Percentiles rank a stretch among this genome's conserved stretches.
Conservation (phyloP, 2,888 invertebrate genomes). For the Himalopsyche tibetana region DNA sequence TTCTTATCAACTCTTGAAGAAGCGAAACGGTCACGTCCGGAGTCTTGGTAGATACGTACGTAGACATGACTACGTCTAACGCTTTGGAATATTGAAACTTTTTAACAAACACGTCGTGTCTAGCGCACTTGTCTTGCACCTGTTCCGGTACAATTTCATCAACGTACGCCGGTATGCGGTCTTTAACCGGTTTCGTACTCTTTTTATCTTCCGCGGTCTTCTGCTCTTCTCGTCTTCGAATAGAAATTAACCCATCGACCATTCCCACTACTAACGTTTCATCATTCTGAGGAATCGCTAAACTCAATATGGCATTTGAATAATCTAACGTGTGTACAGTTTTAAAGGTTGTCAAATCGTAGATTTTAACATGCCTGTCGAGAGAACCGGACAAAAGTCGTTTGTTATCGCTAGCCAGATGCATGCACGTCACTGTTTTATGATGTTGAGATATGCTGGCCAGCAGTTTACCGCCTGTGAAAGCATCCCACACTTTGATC, state of each 20-base stretch:
- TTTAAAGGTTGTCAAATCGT: slow-evolving; percentile 91
- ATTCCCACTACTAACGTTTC: slow-evolving; percentile 93
- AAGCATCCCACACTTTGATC: slow-evolving; percentile 94
- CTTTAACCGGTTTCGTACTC: slow-evolving; percentile 72
- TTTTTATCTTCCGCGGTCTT: slow-evolving; percentile 69
- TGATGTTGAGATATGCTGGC: slow-evolving; percentile 94
- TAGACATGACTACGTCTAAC: slow-evolving; percentile 82
- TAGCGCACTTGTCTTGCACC: slow-evolving; percentile 72
- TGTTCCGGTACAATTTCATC: slow-evolving; percentile 77
- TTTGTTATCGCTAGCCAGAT: slow-evolving; percentile 87
- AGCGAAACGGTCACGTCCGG: slow-evolving; percentile 89
- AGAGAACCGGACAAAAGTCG: slow-evolving; percentile 92
- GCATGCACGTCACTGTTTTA: slow-evolving; percentile 94
- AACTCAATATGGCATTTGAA: slow-evolving; percentile 92
- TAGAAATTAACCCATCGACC: slow-evolving; percentile 93
- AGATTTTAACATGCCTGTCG: slow-evolving; percentile 95
- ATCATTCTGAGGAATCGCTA: slow-evolving; percentile 86
- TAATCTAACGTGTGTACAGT: slow-evolving; percentile 92
- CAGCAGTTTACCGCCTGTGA: slow-evolving; percentile 90
- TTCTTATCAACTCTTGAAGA: slow-evolving; percentile 90
- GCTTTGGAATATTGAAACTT: slow-evolving; percentile 91
- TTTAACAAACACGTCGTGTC: slow-evolving; percentile 84
- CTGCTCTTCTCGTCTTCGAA: slow-evolving; percentile 85
- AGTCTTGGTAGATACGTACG: slow-evolving; percentile 78
- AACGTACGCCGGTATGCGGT: slow-evolving; percentile 72